These are phyloP conservation scores for Caenorhabditis sinica DNA, from an alignment of 2,888 invertebrate species.

Conservation along the genomic window DNA sequence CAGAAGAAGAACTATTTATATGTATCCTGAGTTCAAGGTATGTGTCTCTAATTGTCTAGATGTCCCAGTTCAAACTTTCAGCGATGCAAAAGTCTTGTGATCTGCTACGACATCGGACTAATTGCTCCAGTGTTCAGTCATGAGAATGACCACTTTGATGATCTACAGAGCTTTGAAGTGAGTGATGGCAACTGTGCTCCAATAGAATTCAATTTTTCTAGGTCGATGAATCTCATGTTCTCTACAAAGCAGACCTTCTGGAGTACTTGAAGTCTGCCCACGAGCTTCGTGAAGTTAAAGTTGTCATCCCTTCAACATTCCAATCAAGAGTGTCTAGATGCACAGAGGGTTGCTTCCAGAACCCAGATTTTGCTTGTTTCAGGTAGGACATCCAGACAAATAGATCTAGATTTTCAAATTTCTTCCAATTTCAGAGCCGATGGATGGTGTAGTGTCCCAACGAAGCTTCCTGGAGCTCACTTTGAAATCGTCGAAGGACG, in stretches of 20 bases:
- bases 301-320: constrained; percentile 69
- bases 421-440: constrained; percentile 70
- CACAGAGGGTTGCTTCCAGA: constrained; percentile 68
- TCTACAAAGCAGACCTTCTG: constrained; percentile 70
- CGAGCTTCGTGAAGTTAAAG: constrained; percentile 61
- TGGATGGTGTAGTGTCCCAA: constrained; percentile 63
- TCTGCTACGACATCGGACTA: constrained; percentile 72
- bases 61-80: constrained; percentile 52
- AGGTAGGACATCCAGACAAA: constrained; percentile 40
- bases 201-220: no score
- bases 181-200: no score
- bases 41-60: neutral
- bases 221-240: constrained; percentile 71
- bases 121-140: constrained; percentile 70
- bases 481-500: constrained; percentile 53
- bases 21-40: constrained; percentile 75
- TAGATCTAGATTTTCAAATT: neutral
- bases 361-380: constrained; percentile 71
- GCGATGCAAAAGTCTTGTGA: constrained; percentile 64
- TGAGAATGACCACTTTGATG: constrained; percentile 69
- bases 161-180: constrained; percentile 60
- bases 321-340: constrained; percentile 62
- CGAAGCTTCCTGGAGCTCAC: constrained; percentile 58
- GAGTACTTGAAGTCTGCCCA: constrained; percentile 67
- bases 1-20: constrained; percentile 66